phyloP scores from a whole-genome alignment of 2,797 vertebrate species.

The Alosa sapidissima region DNA sequence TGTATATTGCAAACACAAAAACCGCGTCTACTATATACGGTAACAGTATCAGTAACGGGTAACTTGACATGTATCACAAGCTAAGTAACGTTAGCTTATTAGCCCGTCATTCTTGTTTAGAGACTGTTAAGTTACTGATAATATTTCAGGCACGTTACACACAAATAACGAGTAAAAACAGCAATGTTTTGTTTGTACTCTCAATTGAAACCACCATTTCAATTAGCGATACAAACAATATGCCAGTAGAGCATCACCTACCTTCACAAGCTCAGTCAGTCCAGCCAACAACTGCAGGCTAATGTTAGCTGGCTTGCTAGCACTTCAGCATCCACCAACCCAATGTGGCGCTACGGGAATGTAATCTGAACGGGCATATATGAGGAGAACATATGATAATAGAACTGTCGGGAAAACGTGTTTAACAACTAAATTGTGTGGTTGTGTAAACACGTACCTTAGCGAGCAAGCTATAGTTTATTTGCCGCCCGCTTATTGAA shows the following conservation, averaged over 20 bases:
- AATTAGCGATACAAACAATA: not conserved
- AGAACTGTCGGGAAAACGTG: not conserved
- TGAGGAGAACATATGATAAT: not conserved
- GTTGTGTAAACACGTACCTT: not conserved
- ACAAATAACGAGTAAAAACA: not conserved
- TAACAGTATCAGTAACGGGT: no score
- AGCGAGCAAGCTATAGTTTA: not conserved
- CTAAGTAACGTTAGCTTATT: not conserved
- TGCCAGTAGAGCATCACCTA: not conserved
- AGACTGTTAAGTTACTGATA: not conserved
- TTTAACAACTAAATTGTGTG: not conserved
- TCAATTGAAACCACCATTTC: not conserved
- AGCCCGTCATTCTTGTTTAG: not conserved
- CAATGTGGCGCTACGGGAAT: not conserved
- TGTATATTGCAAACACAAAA: not conserved
- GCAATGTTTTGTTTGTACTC: not conserved
- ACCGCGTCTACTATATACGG: no score
- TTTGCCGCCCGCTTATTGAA: not conserved
- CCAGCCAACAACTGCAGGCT: not conserved
- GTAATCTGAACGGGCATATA: not conserved
- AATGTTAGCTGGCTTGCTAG: not conserved
- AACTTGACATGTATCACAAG: no score
- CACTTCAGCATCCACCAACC: conserved; percentile 7
- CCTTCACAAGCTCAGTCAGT: not conserved
- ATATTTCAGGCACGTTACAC: not conserved